Percentiles rank a stretch among this genome's conserved stretches.
Evolutionary conservation across 1,140 invertebrate genomes (phyloP).

Genomic region (Zelostemma sp.): DNA sequence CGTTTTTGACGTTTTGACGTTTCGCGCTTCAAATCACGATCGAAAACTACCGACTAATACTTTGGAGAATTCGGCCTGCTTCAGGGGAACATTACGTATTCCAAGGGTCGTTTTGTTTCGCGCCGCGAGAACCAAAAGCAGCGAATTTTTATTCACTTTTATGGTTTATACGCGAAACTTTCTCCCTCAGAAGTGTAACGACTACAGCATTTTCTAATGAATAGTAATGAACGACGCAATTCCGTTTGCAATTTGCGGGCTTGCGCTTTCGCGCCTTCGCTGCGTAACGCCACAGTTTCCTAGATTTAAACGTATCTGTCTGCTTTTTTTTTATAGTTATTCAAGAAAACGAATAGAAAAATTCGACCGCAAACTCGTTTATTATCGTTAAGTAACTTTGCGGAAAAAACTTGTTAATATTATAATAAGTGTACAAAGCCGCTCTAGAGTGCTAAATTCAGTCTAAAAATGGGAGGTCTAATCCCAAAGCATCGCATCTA

Average conservation of each 20-base stretch:
- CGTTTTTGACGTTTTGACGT: background rate
- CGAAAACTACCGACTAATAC: background rate
- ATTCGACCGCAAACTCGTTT: constrained; percentile 10
- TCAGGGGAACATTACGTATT: background rate
- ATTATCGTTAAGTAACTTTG: constrained; percentile 23
- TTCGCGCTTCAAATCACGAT: background rate
- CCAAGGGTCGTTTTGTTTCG: background rate
- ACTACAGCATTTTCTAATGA: constrained; percentile 35
- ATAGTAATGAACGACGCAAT: constrained; percentile 37
- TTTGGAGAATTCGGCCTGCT: background rate
- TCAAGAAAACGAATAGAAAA: constrained; percentile 19
- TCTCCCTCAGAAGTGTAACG: constrained; percentile 24
- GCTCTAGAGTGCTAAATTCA: too few species aligned
- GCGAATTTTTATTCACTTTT: too few species aligned
- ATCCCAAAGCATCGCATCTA: too few species aligned
- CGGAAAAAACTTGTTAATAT: constrained; percentile 42
- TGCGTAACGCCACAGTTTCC: constrained; percentile 3
- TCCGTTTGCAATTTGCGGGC: constrained; percentile 10
- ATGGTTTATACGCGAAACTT: constrained; percentile 15
- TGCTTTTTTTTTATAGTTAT: constrained; percentile 32
- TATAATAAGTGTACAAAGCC: constrained; percentile 39
- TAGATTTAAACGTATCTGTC: constrained; percentile 11
- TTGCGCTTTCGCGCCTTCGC: constrained; percentile 15
- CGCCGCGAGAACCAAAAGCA: too few species aligned
- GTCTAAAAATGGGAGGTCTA: too few species aligned